These are phyloP conservation scores for Andrena dorsata DNA, from an alignment of 2,888 invertebrate genomes.

Conservation along the genomic window DNA sequence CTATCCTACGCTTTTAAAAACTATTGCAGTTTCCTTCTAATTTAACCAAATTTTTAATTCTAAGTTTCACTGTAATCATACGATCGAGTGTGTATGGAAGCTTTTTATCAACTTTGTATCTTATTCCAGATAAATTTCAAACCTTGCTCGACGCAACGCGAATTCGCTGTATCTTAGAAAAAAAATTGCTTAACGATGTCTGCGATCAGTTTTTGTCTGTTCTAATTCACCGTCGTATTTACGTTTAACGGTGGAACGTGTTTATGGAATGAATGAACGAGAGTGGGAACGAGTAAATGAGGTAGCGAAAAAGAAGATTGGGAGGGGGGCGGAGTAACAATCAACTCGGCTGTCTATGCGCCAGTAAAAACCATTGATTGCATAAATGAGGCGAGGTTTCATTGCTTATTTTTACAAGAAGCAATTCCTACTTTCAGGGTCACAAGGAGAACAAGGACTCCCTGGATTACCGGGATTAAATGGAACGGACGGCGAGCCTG, in stretches of 20 bases:
- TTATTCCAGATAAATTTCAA: not conserved
- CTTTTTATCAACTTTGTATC: not conserved
- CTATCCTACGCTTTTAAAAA: conserved; percentile 7
- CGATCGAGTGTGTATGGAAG: not conserved
- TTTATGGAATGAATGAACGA: not conserved
- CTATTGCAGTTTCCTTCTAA: not conserved
- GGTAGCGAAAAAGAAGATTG: not conserved
- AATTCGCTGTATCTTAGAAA: not conserved
- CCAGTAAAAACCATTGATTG: conserved; percentile 19
- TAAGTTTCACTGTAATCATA: not conserved
- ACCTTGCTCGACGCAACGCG: not conserved
- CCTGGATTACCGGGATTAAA: conserved; percentile 91
- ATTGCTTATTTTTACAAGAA: not conserved
- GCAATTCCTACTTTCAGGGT: conserved; percentile 86
- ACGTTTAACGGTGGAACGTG: not conserved
- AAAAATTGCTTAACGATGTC: conserved; percentile 7
- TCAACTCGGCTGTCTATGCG: not conserved
- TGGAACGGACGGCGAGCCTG: conserved; percentile 92
- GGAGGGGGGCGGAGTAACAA: not conserved
- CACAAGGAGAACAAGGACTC: conserved; percentile 91
- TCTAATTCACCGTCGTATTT: not conserved
- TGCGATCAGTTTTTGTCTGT: not conserved
- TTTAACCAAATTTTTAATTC: not conserved
- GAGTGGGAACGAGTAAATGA: conserved; percentile 17
- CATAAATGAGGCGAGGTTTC: conserved; percentile 45